A percentile compares a stretch with the other conserved stretches of the same genome.
phyloP scores from a whole-genome alignment of 2,888 invertebrate species.

The Eristalis tenax region DNA sequence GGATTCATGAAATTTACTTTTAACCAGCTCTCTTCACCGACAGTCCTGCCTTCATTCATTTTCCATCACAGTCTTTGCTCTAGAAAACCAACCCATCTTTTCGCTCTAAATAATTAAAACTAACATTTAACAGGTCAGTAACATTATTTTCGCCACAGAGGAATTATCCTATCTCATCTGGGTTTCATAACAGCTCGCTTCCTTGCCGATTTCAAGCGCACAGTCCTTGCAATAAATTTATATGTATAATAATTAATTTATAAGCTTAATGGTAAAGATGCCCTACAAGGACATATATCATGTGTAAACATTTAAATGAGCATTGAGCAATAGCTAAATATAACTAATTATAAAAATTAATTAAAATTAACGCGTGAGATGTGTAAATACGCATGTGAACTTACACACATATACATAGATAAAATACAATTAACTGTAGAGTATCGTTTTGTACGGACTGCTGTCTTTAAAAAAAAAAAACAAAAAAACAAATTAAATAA shows the following conservation, averaged over 20 bases:
- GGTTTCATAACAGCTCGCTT: not conserved
- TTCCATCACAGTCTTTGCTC: too few relatives aligned
- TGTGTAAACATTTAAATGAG: constrained; percentile 36
- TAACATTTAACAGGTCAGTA: too few relatives aligned
- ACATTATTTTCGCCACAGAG: too few relatives aligned
- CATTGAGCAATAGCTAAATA: constrained; percentile 45
- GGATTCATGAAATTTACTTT: too few relatives aligned
- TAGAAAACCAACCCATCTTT: too few relatives aligned
- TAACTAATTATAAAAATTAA: not conserved
- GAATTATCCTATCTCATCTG: too few relatives aligned
- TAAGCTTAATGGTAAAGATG: not conserved
- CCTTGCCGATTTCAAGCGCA: not conserved
- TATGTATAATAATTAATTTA: not conserved
- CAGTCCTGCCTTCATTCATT: too few relatives aligned
- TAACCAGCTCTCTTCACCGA: too few relatives aligned
- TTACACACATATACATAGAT: constrained; percentile 31
- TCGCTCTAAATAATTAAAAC: too few relatives aligned
- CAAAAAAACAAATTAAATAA: constrained; percentile 2
- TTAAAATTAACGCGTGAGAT: constrained; percentile 29
- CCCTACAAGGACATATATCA: not conserved
- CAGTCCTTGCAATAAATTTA: not conserved
- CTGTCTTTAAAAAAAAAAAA: constrained; percentile 63
- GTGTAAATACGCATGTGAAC: constrained; percentile 31
- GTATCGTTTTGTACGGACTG: constrained; percentile 73
- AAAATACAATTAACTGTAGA: constrained; percentile 54